Evolutionary conservation across 1,140 invertebrate genomes (phyloP).

Genomic region (Tribolium castaneum): DNA sequence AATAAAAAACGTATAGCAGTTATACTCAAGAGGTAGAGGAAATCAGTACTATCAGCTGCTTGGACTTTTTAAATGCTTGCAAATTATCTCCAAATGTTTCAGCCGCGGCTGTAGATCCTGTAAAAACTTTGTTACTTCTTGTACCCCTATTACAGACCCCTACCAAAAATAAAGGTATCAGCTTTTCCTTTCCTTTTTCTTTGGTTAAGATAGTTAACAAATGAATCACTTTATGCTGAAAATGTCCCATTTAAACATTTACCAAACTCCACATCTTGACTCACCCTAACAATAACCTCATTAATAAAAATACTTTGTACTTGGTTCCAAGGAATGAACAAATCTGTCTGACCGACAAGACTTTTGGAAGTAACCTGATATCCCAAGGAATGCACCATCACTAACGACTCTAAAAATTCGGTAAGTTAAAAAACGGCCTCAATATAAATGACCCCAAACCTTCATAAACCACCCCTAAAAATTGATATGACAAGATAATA

Average conservation of each 20-base stretch:
- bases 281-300: slow-evolving; percentile 71
- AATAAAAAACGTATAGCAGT: neutral
- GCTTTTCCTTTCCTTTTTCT: slow-evolving; percentile 51
- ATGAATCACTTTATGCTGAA: slow-evolving; percentile 64
- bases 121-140: neutral
- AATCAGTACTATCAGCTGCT: neutral
- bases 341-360: slow-evolving; percentile 61
- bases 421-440: neutral
- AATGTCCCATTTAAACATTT: slow-evolving; percentile 24
- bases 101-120: slow-evolving; percentile 38
- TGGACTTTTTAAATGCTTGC: slow-evolving; percentile 21
- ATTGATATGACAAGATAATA: neutral
- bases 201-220: slow-evolving; percentile 63
- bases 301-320: slow-evolving; percentile 71
- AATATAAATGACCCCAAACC: neutral
- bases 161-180: slow-evolving; percentile 61
- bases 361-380: slow-evolving; percentile 66
- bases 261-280: slow-evolving; percentile 7
- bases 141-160: neutral
- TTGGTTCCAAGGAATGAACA: slow-evolving; percentile 66
- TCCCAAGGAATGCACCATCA: slow-evolving; percentile 68
- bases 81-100: slow-evolving; percentile 44
- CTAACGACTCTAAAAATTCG: slow-evolving; percentile 64
- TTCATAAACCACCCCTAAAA: neutral
- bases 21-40: neutral